These are phyloP conservation scores for Pristionchus fissidentatus DNA, from an alignment of 2,888 invertebrate genomes.

Conservation along the genomic window DNA sequence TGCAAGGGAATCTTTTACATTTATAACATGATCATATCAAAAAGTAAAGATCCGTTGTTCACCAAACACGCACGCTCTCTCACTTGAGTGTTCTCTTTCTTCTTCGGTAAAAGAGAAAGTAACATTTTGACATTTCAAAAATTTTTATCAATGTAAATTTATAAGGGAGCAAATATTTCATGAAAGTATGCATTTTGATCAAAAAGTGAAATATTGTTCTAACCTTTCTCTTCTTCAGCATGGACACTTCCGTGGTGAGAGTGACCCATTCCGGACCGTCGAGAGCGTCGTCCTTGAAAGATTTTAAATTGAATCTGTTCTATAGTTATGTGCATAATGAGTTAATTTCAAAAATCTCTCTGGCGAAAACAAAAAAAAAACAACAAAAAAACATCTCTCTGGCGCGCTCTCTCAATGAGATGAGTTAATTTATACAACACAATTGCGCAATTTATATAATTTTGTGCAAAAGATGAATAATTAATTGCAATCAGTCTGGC, in stretches of 20 bases:
- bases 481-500: not conserved
- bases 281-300: constrained; percentile 8
- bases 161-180: too few relatives aligned
- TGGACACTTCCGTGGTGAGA: constrained; percentile 20
- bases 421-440: not conserved
- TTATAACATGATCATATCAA: too few relatives aligned
- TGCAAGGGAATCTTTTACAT: not conserved
- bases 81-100: too few relatives aligned
- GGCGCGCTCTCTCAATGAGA: too few relatives aligned
- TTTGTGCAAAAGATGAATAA: not conserved
- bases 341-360: not conserved
- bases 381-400: too few relatives aligned
- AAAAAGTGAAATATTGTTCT: not conserved
- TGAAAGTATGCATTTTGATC: too few relatives aligned
- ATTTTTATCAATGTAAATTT: too few relatives aligned
- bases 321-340: not conserved
- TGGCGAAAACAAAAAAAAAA: not conserved
- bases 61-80: not conserved
- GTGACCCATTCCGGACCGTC: constrained; percentile 46
- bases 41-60: too few relatives aligned
- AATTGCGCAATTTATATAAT: not conserved
- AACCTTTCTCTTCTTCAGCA: constrained; percentile 46
- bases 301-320: not conserved
- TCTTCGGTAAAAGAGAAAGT: too few relatives aligned
- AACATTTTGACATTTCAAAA: too few relatives aligned